A percentile compares a stretch with the other conserved stretches of the same genome.
These are phyloP conservation scores for Brachyhypopomus occidentalis DNA, from an alignment of 2,113 vertebrate genomes.

Conservation along the genomic window DNA sequence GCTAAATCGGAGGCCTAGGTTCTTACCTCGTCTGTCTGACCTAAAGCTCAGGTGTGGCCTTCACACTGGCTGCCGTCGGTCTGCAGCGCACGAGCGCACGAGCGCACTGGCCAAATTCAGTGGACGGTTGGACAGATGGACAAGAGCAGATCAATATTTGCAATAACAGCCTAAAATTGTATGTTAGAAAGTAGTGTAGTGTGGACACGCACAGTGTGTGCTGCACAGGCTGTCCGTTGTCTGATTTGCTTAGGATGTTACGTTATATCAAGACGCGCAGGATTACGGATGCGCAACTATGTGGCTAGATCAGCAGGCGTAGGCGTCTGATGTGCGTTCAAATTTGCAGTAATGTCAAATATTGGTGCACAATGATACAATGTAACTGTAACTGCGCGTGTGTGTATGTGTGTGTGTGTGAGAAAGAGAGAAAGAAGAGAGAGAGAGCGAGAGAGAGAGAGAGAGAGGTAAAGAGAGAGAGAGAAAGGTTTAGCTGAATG, in stretches of 20 bases:
- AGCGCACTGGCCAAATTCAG: constrained; percentile 18
- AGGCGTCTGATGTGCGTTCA: constrained; percentile 15
- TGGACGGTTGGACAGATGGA: constrained; percentile 13
- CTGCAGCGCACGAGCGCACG: constrained; percentile 14
- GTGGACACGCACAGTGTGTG: background rate
- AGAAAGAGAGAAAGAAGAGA: background rate
- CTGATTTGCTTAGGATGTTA: constrained; percentile 20
- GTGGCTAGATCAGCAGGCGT: background rate
- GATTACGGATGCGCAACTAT: constrained; percentile 14
- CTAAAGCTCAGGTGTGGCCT: constrained; percentile 3
- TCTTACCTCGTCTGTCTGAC: constrained; percentile 10
- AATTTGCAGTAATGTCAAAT: constrained; percentile 25
- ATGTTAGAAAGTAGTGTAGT: constrained; percentile 29
- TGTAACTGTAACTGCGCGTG: constrained; percentile 1
- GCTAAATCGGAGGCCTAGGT: background rate
- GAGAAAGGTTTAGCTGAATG: constrained; percentile 9
- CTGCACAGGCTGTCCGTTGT: background rate
- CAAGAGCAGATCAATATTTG: constrained; percentile 27
- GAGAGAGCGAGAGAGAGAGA: background rate
- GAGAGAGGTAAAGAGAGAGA: constrained; percentile 5
- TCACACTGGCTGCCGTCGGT: constrained; percentile 4
- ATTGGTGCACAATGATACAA: constrained; percentile 18
- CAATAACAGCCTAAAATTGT: constrained; percentile 20
- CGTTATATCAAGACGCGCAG: background rate
- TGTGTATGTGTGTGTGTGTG: background rate